These are phyloP conservation scores for Sarcophaga bullata DNA, from an alignment of 1,140 invertebrate genomes.

Conservation along the genomic window DNA sequence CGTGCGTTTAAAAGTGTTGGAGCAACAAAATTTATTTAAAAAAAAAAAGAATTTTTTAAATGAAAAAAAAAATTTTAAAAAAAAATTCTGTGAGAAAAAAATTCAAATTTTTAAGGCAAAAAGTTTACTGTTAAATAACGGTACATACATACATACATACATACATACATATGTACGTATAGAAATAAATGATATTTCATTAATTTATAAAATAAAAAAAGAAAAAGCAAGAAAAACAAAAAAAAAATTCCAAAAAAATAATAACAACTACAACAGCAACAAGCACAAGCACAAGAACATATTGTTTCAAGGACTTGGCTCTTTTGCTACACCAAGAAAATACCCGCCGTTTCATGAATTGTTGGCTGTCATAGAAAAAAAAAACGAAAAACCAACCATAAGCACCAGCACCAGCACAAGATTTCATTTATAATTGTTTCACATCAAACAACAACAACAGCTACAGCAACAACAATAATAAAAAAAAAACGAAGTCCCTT, in stretches of 20 bases:
- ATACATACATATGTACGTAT: not conserved
- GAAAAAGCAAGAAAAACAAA: not conserved
- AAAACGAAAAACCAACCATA: no score
- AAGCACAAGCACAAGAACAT: not conserved
- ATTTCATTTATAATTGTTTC: slow-evolving; percentile 22
- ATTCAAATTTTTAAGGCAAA: no score
- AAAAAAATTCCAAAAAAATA: not conserved
- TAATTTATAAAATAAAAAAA: not conserved
- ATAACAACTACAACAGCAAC: not conserved
- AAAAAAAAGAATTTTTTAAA: not conserved
- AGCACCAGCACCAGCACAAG: not conserved
- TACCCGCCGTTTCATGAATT: slow-evolving; percentile 18
- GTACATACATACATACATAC: not conserved
- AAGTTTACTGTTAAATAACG: not conserved
- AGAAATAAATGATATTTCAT: slow-evolving; percentile 23
- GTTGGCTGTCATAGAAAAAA: not conserved
- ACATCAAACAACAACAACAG: not conserved
- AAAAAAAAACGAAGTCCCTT: not conserved
- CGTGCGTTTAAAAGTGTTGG: slow-evolving; percentile 11
- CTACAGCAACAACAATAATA: not conserved
- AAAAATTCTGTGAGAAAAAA: not conserved
- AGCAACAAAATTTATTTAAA: not conserved
- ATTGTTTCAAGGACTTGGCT: slow-evolving; percentile 35
- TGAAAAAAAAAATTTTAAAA: slow-evolving; percentile 15
- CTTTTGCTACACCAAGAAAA: slow-evolving; percentile 11